phyloP scores from a whole-genome alignment of 2,797 vertebrate species.

The Acrossocheilus wenchowensis region DNA sequence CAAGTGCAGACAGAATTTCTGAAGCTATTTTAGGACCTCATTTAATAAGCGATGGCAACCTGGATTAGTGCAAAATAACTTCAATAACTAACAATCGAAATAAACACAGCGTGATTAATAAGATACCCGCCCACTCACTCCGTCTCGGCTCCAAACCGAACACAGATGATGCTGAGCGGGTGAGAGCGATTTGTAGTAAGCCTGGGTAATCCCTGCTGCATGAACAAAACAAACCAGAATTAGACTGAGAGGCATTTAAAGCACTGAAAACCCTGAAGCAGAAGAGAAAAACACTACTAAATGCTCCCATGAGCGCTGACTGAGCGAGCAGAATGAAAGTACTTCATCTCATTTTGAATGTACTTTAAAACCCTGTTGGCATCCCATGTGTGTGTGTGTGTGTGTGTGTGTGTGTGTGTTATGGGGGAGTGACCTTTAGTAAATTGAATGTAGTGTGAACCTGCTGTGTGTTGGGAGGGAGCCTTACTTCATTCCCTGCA shows the following conservation, averaged over 20 bases:
- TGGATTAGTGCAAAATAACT: constrained; percentile 33
- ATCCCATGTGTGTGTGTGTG: not conserved
- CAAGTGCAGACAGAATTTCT: not conserved
- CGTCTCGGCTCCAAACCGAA: constrained; percentile 5
- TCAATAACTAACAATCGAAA: constrained; percentile 25
- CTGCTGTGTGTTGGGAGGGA: constrained; percentile 14
- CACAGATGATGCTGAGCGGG: not conserved
- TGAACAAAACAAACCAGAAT: constrained; percentile 45
- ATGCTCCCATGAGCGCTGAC: not conserved
- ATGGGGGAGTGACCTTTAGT: constrained; percentile 9
- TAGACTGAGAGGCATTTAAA: constrained; percentile 32
- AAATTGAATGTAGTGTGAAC: constrained; percentile 34
- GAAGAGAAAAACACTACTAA: constrained; percentile 24
- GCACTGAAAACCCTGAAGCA: constrained; percentile 2
- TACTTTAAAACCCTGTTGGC: not conserved
- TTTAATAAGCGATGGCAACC: not conserved
- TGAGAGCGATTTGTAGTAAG: constrained; percentile 44
- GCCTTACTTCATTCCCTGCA: constrained; percentile 2
- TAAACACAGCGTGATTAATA: constrained; percentile 8
- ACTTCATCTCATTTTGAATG: constrained; percentile 29
- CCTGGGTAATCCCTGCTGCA: constrained; percentile 38
- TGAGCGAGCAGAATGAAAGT: not conserved
- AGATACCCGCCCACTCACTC: constrained; percentile 10
- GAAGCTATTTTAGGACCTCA: not conserved
- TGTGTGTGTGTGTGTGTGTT: not conserved